Evolutionary conservation across 1,140 invertebrate species (phyloP), one percentile per base, ranked within the genome.

Genomic region (Apis florea): DNA sequence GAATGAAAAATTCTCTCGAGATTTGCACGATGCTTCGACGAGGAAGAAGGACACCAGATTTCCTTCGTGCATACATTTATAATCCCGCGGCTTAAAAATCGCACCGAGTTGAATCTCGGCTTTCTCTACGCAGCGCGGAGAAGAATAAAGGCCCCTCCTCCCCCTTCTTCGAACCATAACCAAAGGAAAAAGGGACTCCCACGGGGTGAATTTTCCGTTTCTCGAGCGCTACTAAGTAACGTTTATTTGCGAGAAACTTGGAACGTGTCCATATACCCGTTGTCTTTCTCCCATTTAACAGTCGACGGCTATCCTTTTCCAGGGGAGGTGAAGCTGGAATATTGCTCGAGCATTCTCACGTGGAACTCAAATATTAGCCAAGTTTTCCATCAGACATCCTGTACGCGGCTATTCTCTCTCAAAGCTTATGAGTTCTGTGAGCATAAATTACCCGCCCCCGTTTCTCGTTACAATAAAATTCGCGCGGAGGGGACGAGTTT

Each of bases 231-330:
- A 21, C 53, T n/a, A 53, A 58, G 71, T 81, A 81, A 81, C 79
- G 79, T 75, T 81, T 81, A 81, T 75, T 81, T 81, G 79, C 79
- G 67, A 74, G 63, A 49, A 81, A 81, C 53, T 75, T 75, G 71
- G 79, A 75, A 81, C 72, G 79, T 74, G 79, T 81, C 71, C 70
- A 73, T 64, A 66, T 54, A 49, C 71, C 58, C 63, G 49, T 58
- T 66, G 61, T 31, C 69, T 58, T 40, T 49, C 26, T 66, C 26
- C 40, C 71, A 49, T 56, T 80, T 71, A 54, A 79, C 56, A 8
- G 17, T 21, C 21, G 53, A 12, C 54, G 68, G 26, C 69, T 63
- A 47, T 49, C 31, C 40, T 70, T 54, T 12, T 31, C 19, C 15
- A 13, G 5, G 2, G 6, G 15, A 54, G 5, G 2, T 12, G 21